These are phyloP conservation scores for Progne subis DNA, from an alignment of 2,113 vertebrate species.

Conservation along the genomic window DNA sequence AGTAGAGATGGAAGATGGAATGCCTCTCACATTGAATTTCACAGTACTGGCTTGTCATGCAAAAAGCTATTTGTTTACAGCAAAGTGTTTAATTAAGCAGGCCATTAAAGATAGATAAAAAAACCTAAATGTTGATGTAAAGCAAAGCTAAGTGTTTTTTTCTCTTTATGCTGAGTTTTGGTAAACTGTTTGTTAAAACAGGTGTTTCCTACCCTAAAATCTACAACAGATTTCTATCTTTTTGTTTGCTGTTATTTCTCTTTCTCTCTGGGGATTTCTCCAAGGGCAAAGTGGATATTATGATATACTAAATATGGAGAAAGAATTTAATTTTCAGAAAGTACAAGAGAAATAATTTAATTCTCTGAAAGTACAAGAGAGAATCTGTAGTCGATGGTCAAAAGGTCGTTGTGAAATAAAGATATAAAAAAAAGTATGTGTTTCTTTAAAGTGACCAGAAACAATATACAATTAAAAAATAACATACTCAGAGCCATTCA, in stretches of 20 bases:
- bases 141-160: not conserved
- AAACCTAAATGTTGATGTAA: constrained; percentile 4
- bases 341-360: not conserved
- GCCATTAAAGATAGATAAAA: constrained; percentile 65
- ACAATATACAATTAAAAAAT: not conserved
- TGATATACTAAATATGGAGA: not conserved
- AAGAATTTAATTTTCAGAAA: not conserved
- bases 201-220: not conserved
- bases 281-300: not conserved
- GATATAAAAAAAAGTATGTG: not conserved
- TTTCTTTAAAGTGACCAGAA: not conserved
- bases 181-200: not conserved
- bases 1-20: not conserved
- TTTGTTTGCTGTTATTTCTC: not conserved
- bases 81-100: constrained; percentile 83
- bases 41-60: constrained; percentile 23
- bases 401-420: not conserved
- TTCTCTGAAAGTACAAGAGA: not conserved
- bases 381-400: not conserved
- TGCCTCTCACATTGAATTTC: not conserved
- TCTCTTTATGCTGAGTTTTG: not conserved
- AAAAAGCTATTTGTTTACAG: constrained; percentile 76
- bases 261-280: not conserved
- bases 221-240: not conserved
- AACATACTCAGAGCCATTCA: not conserved